phyloP scores from a whole-genome alignment of 2,113 vertebrate genomes.

The Hipposideros armiger region DNA sequence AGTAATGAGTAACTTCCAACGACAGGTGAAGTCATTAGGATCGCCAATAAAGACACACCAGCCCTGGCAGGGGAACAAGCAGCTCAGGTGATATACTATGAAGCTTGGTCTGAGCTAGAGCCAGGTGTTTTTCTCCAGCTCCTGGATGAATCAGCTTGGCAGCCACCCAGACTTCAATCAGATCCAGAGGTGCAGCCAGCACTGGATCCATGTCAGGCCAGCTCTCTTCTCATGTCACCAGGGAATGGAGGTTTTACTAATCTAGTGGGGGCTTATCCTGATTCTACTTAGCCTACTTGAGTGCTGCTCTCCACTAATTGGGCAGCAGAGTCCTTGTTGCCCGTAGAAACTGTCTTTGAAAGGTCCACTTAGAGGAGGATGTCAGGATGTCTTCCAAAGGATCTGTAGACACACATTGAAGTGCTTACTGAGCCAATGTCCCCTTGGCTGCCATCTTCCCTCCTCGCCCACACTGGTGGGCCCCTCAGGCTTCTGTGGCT shows the following conservation, averaged over 20 bases:
- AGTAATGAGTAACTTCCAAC: not conserved
- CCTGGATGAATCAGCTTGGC: constrained; percentile 27
- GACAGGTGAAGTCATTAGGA: not conserved
- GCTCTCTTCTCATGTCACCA: not conserved
- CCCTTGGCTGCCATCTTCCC: not conserved
- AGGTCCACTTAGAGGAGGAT: not conserved
- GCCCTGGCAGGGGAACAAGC: not conserved
- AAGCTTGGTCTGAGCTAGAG: not conserved
- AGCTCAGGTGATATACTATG: not conserved
- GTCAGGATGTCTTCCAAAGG: not conserved
- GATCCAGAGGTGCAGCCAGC: not conserved
- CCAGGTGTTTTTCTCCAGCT: not conserved
- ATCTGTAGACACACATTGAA: not conserved
- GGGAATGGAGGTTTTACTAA: not conserved
- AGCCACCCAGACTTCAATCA: not conserved
- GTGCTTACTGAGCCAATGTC: not conserved
- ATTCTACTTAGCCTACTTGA: not conserved
- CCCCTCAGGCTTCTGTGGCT: accelerated
- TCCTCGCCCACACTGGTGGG: not conserved
- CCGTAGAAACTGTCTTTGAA: not conserved
- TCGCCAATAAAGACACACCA: not conserved
- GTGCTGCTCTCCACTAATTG: not conserved
- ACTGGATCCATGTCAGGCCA: not conserved
- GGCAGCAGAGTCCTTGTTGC: accelerated
- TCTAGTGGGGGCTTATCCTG: not conserved